Evolutionary conservation across 2,113 vertebrate species (phyloP).

Genomic region (Etheostoma cragini): DNA sequence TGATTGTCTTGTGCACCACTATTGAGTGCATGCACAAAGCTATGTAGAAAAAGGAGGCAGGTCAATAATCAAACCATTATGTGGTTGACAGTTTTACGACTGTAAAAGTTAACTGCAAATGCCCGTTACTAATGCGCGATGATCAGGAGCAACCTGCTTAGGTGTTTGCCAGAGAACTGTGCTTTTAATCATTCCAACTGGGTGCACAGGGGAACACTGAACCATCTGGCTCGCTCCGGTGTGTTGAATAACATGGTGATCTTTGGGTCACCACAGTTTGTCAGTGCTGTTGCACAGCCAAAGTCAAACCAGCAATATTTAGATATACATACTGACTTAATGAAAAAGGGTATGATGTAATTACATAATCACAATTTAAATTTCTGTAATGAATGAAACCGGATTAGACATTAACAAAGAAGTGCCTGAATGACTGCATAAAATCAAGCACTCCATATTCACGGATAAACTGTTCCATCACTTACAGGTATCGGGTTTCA

Average conservation of each 20-base stretch:
- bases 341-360: background rate
- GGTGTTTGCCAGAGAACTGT: constrained; percentile 45
- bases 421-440: background rate
- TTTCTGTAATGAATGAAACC: constrained; percentile 13
- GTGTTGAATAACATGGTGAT: constrained; percentile 46
- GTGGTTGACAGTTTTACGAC: constrained; percentile 56
- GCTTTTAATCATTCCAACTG: constrained; percentile 57
- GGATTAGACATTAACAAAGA: constrained; percentile 24
- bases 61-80: constrained; percentile 59
- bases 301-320: constrained; percentile 6
- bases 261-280: constrained; percentile 46
- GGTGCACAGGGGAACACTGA: constrained; percentile 58
- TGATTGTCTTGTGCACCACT: constrained; percentile 12
- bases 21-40: constrained; percentile 20
- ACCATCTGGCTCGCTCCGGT: constrained; percentile 57
- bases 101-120: constrained; percentile 61
- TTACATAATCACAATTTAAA: background rate
- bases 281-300: constrained; percentile 1
- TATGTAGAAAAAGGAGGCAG: constrained; percentile 14
- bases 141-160: constrained; percentile 51
- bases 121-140: constrained; percentile 56
- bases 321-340: background rate
- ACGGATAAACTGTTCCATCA: too few species aligned
- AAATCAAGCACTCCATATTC: constrained; percentile 20
- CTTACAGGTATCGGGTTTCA: too few species aligned